Conservation (phyloP, 2,113 vertebrate genomes). For the Melierax canorus region DNA sequence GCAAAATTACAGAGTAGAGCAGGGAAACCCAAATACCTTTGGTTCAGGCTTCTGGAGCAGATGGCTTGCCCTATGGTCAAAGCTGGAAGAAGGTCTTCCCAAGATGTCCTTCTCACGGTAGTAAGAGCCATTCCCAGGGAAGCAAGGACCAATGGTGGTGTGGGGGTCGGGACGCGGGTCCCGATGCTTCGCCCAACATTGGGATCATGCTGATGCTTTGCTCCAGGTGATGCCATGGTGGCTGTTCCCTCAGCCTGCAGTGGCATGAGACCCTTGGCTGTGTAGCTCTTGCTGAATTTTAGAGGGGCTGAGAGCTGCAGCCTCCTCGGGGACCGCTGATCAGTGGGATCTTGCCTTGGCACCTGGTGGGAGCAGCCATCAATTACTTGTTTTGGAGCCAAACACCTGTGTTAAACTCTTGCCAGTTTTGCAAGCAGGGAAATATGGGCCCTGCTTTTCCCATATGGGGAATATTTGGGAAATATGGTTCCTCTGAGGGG, state of each 20-base stretch:
- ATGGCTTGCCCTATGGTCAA: background rate
- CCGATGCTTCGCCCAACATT: background rate
- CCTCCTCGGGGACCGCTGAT: background rate
- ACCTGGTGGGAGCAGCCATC: background rate
- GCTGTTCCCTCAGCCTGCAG: background rate
- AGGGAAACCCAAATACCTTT: background rate
- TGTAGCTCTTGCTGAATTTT: background rate
- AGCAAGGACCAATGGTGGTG: background rate
- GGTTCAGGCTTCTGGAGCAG: background rate
- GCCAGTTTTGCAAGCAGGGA: background rate
- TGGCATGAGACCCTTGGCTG: background rate
- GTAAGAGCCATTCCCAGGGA: background rate
- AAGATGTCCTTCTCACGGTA: background rate
- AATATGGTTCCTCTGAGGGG: background rate
- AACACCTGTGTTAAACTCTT: background rate
- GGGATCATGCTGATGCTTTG: background rate
- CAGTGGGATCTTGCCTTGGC: background rate
- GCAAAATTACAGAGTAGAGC: background rate
- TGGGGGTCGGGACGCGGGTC: background rate
- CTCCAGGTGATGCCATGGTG: background rate
- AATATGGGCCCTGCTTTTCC: background rate
- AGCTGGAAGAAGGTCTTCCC: background rate
- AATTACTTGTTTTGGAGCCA: background rate
- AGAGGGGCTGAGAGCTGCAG: background rate
- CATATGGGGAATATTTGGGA: background rate